A percentile compares a stretch with the other conserved stretches of the same genome.
phyloP scores from a whole-genome alignment of 2,113 vertebrate species.

The Hipposideros armiger region DNA sequence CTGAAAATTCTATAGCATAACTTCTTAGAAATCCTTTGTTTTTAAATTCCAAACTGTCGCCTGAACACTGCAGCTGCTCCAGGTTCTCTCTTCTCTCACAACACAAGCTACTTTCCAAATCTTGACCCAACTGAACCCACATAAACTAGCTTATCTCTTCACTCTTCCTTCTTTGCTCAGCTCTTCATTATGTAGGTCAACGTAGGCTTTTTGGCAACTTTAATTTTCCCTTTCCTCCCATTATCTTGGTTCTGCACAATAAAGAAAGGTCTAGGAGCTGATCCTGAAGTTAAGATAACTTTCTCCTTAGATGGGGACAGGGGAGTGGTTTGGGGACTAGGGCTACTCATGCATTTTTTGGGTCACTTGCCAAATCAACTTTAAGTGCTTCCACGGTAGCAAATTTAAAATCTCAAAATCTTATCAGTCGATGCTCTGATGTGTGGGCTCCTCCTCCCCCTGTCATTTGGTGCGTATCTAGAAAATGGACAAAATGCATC shows the following conservation, averaged over 20 bases:
- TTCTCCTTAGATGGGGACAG: background rate
- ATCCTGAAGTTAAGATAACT: background rate
- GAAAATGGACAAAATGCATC: background rate
- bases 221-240: background rate
- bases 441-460: background rate
- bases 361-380: background rate
- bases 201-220: background rate
- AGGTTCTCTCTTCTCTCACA: background rate
- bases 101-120: background rate
- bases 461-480: background rate
- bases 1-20: background rate
- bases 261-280: background rate
- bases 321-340: background rate
- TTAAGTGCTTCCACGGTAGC: background rate
- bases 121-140: background rate
- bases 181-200: background rate
- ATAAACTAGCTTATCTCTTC: background rate
- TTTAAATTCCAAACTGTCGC: background rate
- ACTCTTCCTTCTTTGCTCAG: background rate
- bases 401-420: conserved; percentile 31
- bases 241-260: conserved; percentile 12
- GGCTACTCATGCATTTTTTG: background rate
- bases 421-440: background rate
- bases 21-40: background rate
- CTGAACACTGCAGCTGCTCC: background rate